phyloP scores from a whole-genome alignment of 2,888 invertebrate genomes.

The Erebia ligea region DNA sequence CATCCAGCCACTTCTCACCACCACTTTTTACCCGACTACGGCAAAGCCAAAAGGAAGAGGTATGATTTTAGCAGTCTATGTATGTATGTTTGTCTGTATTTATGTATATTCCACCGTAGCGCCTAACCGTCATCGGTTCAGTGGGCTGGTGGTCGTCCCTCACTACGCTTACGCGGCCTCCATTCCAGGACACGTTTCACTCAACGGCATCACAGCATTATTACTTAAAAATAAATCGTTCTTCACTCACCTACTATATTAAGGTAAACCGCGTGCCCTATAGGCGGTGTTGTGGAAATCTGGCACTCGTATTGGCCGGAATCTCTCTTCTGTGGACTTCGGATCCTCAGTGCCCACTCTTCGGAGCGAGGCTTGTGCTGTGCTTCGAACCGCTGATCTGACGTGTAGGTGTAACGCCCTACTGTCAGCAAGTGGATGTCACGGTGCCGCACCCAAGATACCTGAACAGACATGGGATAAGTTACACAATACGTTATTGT shows the following conservation, averaged over 20 bases:
- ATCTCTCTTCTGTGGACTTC: conserved; percentile 89
- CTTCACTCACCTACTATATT: conserved; percentile 89
- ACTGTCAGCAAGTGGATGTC: conserved; percentile 95
- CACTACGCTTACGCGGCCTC: no score
- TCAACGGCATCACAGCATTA: neutral
- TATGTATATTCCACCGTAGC: neutral
- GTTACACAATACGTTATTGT: neutral
- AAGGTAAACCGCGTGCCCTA: conserved; percentile 90
- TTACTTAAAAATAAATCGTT: conserved; percentile 41
- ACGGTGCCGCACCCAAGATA: conserved; percentile 95
- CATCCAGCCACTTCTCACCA: no score
- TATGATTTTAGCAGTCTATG: neutral
- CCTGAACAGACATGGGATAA: conserved; percentile 86
- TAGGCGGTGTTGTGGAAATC: conserved; percentile 93
- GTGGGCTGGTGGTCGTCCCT: neutral
- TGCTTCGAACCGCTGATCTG: conserved; percentile 91
- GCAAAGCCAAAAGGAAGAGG: neutral
- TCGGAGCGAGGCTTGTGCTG: conserved; percentile 93
- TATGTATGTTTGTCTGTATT: neutral
- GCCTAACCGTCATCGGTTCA: no score
- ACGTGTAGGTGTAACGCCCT: conserved; percentile 94
- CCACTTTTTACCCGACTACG: neutral
- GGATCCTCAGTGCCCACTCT: conserved; percentile 90
- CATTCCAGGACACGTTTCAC: no score
- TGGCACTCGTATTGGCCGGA: conserved; percentile 94